Base-by-base conservation (phyloP, 2,888 invertebrate genomes). In the Eupithecia abbreviata region DNA sequence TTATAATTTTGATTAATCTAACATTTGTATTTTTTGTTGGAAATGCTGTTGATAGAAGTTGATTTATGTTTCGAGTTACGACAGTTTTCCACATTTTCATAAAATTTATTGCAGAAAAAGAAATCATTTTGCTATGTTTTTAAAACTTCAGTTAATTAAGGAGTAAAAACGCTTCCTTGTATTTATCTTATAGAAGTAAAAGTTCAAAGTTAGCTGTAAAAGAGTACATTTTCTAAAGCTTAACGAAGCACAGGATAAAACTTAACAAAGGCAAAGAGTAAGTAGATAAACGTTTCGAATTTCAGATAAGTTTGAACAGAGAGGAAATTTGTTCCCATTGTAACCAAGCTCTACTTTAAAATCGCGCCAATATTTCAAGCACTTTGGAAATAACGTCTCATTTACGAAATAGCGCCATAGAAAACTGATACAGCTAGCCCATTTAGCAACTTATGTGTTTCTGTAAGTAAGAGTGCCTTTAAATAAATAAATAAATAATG, bases 1-100 rank as follows among this genome's bases (percentile, higher is more conserved):
- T 76, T 72, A 73, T 73, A 77, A 78, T 75, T 81, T 47, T 78
- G 70, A 77, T 74, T 68, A 73, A 73, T n/a, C 70, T 41, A 65
- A 68, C 69, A 9, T 58, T 12, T 58, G 67, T 75, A 70, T 66
- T 77, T 77, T 72, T 75, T 71, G 55, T 41, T 30, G n/a, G 58
- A 69, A 70, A 72, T 68, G 43, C 47, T 45, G 43, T 68, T 51
- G 62, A 69, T 62, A 15, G 69, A 73, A 76, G 71, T 58, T 58
- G 72, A 75, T 75, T 47, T 72, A 75, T 68, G 55, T 68, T 45
- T 18, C n/a, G 45, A 43, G 43, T 68, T 68, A 15, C 9, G 67
- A 68, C n/a, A 10, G 43, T 68, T 30, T 62, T 62, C 18, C 62
- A 62, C 30, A 30, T 62, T 30, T 58, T 4, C 4, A 62, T 62